phyloP scores from a whole-genome alignment of 2,797 vertebrate species.

The Gambusia yucatana region DNA sequence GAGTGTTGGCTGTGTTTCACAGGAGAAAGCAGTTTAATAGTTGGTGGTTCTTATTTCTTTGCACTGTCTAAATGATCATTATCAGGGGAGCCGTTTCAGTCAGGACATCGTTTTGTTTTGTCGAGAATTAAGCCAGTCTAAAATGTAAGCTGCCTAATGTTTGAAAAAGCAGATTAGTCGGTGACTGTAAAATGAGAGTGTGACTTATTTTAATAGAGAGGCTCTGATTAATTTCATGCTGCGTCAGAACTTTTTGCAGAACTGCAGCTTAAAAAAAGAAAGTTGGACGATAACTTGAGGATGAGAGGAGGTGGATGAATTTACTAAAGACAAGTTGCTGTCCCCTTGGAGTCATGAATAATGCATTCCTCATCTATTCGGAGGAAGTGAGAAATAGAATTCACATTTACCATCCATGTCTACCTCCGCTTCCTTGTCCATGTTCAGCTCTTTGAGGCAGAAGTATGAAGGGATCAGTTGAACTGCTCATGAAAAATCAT shows the following conservation, averaged over 20 bases:
- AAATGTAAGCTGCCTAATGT: conserved; percentile 32
- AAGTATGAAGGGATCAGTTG: conserved; percentile 47
- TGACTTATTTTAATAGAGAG: conserved; percentile 43
- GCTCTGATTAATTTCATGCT: conserved; percentile 78
- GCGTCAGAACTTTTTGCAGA: conserved; percentile 75
- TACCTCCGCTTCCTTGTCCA: conserved; percentile 61
- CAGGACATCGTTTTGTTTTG: conserved; percentile 7
- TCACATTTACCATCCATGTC: conserved; percentile 78
- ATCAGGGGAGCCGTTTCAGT: background rate
- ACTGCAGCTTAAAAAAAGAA: conserved; percentile 68
- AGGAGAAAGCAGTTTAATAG: conserved; percentile 7
- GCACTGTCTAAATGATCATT: conserved; percentile 1
- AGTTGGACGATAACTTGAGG: conserved; percentile 51
- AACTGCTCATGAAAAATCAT: conserved; percentile 51
- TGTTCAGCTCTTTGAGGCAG: conserved; percentile 26
- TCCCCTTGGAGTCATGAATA: conserved; percentile 82
- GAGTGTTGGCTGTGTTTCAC: background rate
- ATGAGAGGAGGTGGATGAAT: conserved; percentile 71
- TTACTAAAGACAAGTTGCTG: conserved; percentile 81
- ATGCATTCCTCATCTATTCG: conserved; percentile 80
- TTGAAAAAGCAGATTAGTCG: conserved; percentile 58
- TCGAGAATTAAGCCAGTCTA: conserved; percentile 30
- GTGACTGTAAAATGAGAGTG: conserved; percentile 40
- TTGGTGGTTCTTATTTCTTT: background rate
- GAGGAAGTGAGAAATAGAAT: conserved; percentile 80